These are phyloP conservation scores for Sylvilagus floridanus DNA, from an alignment of 2,797 vertebrate genomes.

Conservation along the genomic window DNA sequence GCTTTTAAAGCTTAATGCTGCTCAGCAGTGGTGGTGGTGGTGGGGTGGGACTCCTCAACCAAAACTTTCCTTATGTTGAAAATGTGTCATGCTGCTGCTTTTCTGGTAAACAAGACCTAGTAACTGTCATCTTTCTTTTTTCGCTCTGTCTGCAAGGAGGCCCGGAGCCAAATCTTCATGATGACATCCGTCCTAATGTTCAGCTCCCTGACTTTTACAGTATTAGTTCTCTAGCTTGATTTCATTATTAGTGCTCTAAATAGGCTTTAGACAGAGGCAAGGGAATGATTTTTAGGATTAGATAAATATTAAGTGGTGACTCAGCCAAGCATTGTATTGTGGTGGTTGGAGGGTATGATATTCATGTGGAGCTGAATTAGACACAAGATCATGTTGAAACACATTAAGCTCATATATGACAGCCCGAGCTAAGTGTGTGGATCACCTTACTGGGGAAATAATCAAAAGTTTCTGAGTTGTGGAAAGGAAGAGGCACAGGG, in stretches of 20 bases:
- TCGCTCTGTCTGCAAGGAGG: not conserved
- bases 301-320: not conserved
- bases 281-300: not conserved
- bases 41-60: not conserved
- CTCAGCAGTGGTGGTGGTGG: not conserved
- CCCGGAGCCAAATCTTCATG: not conserved
- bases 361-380: not conserved
- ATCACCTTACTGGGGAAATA: not conserved
- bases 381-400: not conserved
- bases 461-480: not conserved
- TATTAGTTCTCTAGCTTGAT: not conserved
- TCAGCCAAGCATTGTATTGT: not conserved
- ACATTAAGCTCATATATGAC: not conserved
- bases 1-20: not conserved
- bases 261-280: not conserved
- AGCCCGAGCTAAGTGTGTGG: not conserved
- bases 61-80: not conserved
- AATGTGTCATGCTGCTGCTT: not conserved
- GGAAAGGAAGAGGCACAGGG: not conserved
- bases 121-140: not conserved
- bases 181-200: not conserved
- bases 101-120: not conserved
- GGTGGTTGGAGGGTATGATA: not conserved
- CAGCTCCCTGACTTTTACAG: not conserved
- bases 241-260: not conserved